phyloP scores from a whole-genome alignment of 2,797 vertebrate genomes.

The Clarias pachynema region DNA sequence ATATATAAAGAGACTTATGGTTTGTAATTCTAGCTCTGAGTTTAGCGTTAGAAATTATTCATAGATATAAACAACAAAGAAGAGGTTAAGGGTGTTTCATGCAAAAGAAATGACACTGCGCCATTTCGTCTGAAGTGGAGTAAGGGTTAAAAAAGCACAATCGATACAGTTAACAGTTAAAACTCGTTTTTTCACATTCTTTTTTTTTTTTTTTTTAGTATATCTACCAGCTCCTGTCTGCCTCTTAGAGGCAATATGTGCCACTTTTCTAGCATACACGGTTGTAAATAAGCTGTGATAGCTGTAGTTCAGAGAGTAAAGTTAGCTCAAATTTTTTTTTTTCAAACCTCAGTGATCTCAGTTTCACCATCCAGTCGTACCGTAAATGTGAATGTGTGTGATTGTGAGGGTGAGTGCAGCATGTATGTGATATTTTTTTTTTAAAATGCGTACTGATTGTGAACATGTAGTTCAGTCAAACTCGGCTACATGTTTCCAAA shows the following conservation, averaged over 20 bases:
- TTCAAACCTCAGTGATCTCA: constrained; percentile 45
- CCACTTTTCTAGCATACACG: constrained; percentile 67
- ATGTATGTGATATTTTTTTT: not conserved
- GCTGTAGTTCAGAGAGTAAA: constrained; percentile 63
- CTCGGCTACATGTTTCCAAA: not conserved
- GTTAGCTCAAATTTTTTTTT: constrained; percentile 52
- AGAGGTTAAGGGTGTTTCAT: constrained; percentile 70
- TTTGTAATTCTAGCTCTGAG: constrained; percentile 77
- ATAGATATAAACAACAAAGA: constrained; percentile 53
- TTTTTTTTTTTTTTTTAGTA: constrained; percentile 62
- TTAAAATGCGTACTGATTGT: not conserved
- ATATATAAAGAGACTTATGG: constrained; percentile 75
- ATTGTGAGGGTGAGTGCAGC: not conserved
- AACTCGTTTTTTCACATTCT: constrained; percentile 39
- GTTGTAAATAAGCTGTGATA: constrained; percentile 79
- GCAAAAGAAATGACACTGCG: constrained; percentile 51
- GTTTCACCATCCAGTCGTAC: constrained; percentile 57
- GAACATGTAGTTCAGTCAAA: not conserved
- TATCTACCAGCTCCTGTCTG: constrained; percentile 68
- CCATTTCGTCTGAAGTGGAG: constrained; percentile 75
- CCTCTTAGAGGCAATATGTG: constrained; percentile 61
- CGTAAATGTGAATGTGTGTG: constrained; percentile 58
- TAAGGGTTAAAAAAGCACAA: constrained; percentile 83
- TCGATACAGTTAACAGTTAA: constrained; percentile 56
- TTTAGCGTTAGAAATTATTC: constrained; percentile 75